Base-by-base conservation (phyloP, 2,797 vertebrate genomes). In the Anguilla anguilla region DNA sequence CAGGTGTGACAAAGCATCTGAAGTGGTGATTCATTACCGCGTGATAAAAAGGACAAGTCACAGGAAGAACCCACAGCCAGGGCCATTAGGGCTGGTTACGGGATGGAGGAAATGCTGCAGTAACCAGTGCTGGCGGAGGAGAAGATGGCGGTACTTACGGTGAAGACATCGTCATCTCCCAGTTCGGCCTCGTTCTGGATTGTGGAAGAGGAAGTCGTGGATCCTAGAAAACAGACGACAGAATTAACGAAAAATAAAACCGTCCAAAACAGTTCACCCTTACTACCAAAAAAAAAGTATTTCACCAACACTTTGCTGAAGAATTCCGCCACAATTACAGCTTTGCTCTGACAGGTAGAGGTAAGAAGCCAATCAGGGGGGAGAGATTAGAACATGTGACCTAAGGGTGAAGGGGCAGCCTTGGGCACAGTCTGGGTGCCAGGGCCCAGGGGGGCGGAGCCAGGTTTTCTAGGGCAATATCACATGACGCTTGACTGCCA, bases 151-250 rank as follows among this genome's bases (percentile, higher is more conserved):
- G 46, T n/a, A 96, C 98, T 98, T 92, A 99, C 98, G 88, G 97
- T 98, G 94, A 99, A 99, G 89, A 99, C 98, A 31, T 99, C 98
- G 0, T 99, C 98, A 0, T 99, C 98, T 0, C 98, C 98, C 0
- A 99, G 96, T 93, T 99, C 98, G 0, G 97, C 96, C 93, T 99
- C 98, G 0, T 99, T 99, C 92, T 99, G 98, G 90, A 99, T 96
- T 0, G 98, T 99, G 0, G 98, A 99, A 0, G 98, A 99, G 51
- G 98, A 99, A n/a, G 98, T 99, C 0, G 98, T 99, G 22, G 98
- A 99, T 51, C 98, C 98, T 99, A 91, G 39, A 86, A 49, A 87
- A 84, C 51, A 83, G 49, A 39, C 69, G 35, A 15, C 15, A 74
- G 11, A n/a, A n/a, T 25, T 28, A 9, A n/a, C 25, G 28, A 28